Percentiles rank a stretch among this genome's conserved stretches.
Evolutionary conservation across 2,888 invertebrate species (phyloP).

Genomic region (Elegia similella): DNA sequence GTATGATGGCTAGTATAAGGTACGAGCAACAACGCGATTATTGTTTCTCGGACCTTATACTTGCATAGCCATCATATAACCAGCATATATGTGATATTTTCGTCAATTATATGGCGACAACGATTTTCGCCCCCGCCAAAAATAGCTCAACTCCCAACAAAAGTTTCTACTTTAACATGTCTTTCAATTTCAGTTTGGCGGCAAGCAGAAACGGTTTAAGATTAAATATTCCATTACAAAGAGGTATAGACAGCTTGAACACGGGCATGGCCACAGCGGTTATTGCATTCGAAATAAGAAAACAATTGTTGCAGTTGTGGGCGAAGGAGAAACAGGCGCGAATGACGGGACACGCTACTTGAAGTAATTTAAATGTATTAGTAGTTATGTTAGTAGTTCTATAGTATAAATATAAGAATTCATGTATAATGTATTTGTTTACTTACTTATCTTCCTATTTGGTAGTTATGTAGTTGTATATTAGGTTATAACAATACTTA

Average conservation of each 20-base stretch:
- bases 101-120: too few species aligned
- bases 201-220: slow-evolving; percentile 81
- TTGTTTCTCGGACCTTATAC: too few species aligned
- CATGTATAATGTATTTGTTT: slow-evolving; percentile 1
- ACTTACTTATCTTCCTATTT: background rate
- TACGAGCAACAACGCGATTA: too few species aligned
- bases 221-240: slow-evolving; percentile 89
- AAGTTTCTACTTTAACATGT: background rate
- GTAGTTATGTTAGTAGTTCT: slow-evolving; percentile 2
- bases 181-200: slow-evolving; percentile 73
- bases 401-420: background rate
- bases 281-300: slow-evolving; percentile 91
- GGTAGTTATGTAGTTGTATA: background rate
- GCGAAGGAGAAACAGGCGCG: slow-evolving; percentile 46
- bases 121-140: too few species aligned
- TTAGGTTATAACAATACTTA: background rate
- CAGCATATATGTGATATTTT: too few species aligned
- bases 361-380: slow-evolving; percentile 12
- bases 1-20: too few species aligned
- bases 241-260: slow-evolving; percentile 92
- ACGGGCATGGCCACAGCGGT: slow-evolving; percentile 91
- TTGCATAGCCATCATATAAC: too few species aligned
- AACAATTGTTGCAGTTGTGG: slow-evolving; percentile 79
- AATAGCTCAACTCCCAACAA: too few species aligned
- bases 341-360: slow-evolving; percentile 35